Conservation (phyloP, 2,888 invertebrate species). For the Bugulina stolonifera region DNA sequence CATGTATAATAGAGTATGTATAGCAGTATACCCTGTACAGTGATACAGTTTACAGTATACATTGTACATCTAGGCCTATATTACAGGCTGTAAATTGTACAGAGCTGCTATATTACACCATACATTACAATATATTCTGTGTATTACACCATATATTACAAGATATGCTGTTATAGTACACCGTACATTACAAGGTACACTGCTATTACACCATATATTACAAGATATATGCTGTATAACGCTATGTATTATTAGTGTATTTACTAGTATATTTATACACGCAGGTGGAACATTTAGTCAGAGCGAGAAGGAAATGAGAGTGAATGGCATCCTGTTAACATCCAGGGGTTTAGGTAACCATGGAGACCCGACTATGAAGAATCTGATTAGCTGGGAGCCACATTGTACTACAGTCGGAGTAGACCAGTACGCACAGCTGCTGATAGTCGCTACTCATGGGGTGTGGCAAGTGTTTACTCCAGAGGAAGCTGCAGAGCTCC, state of each 20-base stretch:
- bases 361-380: conserved; percentile 46
- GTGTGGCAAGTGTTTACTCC: conserved; percentile 49
- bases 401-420: conserved; percentile 39
- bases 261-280: neutral
- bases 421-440: conserved; percentile 47
- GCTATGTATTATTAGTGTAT: neutral
- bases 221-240: neutral
- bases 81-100: too few relatives aligned
- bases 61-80: too few relatives aligned
- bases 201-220: neutral
- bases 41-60: too few relatives aligned
- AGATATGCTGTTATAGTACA: neutral
- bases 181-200: neutral
- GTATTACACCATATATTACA: neutral
- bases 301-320: conserved; percentile 39
- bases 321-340: conserved; percentile 47
- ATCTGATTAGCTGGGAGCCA: conserved; percentile 41
- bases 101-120: neutral
- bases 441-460: conserved; percentile 46
- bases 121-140: neutral
- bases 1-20: neutral
- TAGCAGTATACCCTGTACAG: too few relatives aligned
- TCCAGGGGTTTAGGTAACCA: conserved; percentile 52
- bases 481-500: conserved; percentile 34
- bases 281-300: conserved; percentile 45